Conservation (phyloP, 2,113 vertebrate species). For the Marcusenius ussheri region DNA sequence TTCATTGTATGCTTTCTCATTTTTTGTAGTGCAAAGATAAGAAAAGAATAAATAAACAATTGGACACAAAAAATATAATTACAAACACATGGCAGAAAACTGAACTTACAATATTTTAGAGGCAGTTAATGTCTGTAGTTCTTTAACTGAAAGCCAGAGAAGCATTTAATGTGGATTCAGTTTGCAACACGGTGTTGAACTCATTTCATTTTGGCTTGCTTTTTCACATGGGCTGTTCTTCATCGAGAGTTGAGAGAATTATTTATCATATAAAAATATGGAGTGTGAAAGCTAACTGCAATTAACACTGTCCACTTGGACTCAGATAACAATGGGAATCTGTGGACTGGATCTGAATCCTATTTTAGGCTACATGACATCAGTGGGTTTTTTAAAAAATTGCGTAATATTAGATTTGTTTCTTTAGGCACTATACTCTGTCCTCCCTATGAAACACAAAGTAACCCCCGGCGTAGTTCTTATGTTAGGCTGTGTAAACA, state of each 20-base stretch:
- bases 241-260: background rate
- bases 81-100: background rate
- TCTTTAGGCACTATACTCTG: background rate
- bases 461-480: background rate
- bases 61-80: background rate
- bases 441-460: background rate
- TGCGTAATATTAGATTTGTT: background rate
- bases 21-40: background rate
- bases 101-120: background rate
- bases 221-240: background rate
- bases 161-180: background rate
- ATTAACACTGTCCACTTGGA: background rate
- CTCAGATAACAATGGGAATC: background rate
- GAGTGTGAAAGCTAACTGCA: background rate
- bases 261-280: constrained; percentile 9
- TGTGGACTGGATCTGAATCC: background rate
- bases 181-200: background rate
- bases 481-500: background rate
- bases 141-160: background rate
- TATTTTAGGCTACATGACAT: background rate
- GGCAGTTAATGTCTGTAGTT: background rate
- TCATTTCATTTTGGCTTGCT: background rate
- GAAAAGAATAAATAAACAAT: background rate
- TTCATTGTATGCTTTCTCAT: background rate
- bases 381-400: background rate